phyloP scores from a whole-genome alignment of 2,888 invertebrate genomes.

The Conomelus anceps region DNA sequence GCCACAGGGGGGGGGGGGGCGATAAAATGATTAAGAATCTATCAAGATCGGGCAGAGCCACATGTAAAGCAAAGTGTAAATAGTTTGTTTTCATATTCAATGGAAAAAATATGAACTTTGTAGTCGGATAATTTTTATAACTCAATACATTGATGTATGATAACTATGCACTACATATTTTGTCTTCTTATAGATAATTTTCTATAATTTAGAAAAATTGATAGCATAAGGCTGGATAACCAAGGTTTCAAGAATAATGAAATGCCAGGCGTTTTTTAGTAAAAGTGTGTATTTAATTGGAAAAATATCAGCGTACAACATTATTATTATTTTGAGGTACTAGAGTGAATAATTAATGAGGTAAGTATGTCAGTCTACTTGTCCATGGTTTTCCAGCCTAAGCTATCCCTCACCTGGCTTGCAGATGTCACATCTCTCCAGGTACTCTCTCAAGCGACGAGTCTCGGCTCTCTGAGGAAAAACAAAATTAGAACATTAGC shows the following conservation, averaged over 20 bases:
- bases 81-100: no score
- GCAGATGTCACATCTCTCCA: conserved; percentile 73
- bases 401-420: conserved; percentile 40
- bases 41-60: no score
- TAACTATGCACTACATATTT: no score
- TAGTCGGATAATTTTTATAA: no score
- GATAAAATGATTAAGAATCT: no score
- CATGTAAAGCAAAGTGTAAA: no score
- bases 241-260: background rate
- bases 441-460: conserved; percentile 57
- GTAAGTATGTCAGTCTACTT: background rate
- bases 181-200: no score
- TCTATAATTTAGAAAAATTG: background rate
- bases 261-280: background rate
- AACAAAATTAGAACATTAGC: background rate
- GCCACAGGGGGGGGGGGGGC: no score
- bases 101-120: no score
- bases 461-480: conserved; percentile 53
- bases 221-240: conserved; percentile 23
- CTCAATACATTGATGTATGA: no score
- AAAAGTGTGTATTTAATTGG: background rate
- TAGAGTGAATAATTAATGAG: background rate
- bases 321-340: background rate
- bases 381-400: conserved; percentile 33
- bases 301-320: background rate